Percentiles rank a stretch among this genome's conserved stretches.
phyloP scores from a whole-genome alignment of 2,888 invertebrate species.

The Thymelicus acteon region DNA sequence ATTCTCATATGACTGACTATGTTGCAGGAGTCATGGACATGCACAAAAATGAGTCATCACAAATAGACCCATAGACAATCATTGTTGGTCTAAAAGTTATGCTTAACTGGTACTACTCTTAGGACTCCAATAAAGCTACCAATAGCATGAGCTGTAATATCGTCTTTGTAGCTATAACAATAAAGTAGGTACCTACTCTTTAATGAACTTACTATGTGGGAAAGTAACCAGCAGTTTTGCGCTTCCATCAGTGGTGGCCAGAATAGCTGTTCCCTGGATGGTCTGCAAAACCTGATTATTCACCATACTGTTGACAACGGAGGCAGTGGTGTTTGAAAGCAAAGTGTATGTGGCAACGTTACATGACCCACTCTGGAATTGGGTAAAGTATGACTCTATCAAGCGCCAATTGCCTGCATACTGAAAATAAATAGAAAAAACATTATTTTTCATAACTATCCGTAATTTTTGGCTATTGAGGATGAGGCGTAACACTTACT shows the following conservation, averaged over 20 bases:
- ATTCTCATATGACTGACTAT: no score
- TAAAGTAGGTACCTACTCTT: no score
- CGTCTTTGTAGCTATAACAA: background rate
- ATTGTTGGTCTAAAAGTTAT: no score
- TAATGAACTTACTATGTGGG: slow-evolving; percentile 53
- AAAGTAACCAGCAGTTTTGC: slow-evolving; percentile 87
- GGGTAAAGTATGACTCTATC: slow-evolving; percentile 63
- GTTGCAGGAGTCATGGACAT: no score
- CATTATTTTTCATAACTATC: no score
- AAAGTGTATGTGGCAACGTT: slow-evolving; percentile 59
- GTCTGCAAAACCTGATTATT: slow-evolving; percentile 73
- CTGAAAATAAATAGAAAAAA: slow-evolving; percentile 49
- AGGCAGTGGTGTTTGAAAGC: slow-evolving; percentile 51
- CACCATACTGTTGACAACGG: slow-evolving; percentile 67
- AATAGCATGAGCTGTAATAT: no score
- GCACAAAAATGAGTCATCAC: no score
- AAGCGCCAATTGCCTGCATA: slow-evolving; percentile 67
- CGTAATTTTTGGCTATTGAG: no score
- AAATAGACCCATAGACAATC: slow-evolving; percentile 1
- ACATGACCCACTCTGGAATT: slow-evolving; percentile 62
- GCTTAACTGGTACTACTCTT: no score
- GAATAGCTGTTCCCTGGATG: slow-evolving; percentile 80
- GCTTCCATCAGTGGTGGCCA: slow-evolving; percentile 69
- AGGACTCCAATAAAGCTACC: no score
- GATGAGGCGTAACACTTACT: no score